phyloP scores from a whole-genome alignment of 2,888 invertebrate species.

The Mythimna ferrago region DNA sequence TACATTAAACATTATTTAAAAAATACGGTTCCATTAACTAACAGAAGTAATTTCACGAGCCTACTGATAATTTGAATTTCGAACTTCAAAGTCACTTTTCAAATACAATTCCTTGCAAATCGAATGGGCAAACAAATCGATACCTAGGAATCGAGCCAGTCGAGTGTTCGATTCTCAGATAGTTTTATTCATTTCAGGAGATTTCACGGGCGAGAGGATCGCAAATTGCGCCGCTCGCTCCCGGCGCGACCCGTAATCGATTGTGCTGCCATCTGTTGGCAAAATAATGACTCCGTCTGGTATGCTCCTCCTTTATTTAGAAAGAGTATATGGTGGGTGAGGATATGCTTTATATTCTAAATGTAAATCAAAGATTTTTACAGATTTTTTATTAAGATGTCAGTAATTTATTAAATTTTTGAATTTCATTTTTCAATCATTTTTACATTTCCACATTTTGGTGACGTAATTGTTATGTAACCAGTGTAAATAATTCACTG shows the following conservation, averaged over 20 bases:
- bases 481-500: too few species aligned
- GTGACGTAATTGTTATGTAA: too few species aligned
- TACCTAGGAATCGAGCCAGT: conserved; percentile 73
- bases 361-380: background rate
- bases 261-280: conserved; percentile 90
- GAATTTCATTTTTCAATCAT: background rate
- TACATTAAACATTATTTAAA: too few species aligned
- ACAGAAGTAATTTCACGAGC: background rate
- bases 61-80: background rate
- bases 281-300: conserved; percentile 89
- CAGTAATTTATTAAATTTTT: background rate
- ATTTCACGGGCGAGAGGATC: conserved; percentile 86
- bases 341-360: conserved; percentile 41
- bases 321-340: conserved; percentile 68
- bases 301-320: conserved; percentile 81
- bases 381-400: background rate
- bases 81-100: conserved; percentile 17
- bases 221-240: conserved; percentile 87
- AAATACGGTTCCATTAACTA: too few species aligned
- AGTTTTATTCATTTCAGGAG: conserved; percentile 90
- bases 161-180: conserved; percentile 82
- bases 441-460: too few species aligned
- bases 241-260: conserved; percentile 83
- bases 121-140: conserved; percentile 63
- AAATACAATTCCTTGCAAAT: conserved; percentile 41